Conservation (phyloP, 2,888 invertebrate species). For the Exephanes ischioxanthus region DNA sequence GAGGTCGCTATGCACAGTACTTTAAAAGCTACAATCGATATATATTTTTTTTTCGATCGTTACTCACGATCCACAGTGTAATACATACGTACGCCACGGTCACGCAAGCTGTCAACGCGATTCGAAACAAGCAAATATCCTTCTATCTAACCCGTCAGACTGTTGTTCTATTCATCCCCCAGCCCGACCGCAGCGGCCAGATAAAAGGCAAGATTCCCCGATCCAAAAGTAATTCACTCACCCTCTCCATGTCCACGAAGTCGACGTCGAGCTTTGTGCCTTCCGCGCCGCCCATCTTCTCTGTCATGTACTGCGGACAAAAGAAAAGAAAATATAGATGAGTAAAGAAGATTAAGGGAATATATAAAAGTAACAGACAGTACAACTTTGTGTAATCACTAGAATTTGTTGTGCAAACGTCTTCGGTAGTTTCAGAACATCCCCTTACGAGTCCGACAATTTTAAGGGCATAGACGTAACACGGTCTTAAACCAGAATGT, state of each 20-base stretch:
- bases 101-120: conserved; percentile 36
- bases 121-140: conserved; percentile 17
- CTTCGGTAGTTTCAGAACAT: too few species aligned
- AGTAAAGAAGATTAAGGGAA: not conserved
- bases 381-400: too few species aligned
- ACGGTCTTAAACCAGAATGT: too few species aligned
- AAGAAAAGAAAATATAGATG: conserved; percentile 57
- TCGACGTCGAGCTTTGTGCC: conserved; percentile 99
- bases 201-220: conserved; percentile 41
- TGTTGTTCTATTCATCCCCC: conserved; percentile 34
- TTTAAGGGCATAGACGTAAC: too few species aligned
- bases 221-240: conserved; percentile 86
- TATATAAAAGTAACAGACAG: too few species aligned
- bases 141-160: conserved; percentile 11
- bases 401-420: too few species aligned
- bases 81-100: conserved; percentile 20
- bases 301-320: conserved; percentile 97
- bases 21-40: conserved; percentile 17
- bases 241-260: conserved; percentile 99
- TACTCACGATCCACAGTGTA: conserved; percentile 14
- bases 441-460: too few species aligned
- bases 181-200: not conserved
- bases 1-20: not conserved
- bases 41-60: conserved; percentile 34
- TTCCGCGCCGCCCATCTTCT: conserved; percentile 99